phyloP scores from a whole-genome alignment of 2,888 invertebrate genomes.

The Dysmachus trigonus region DNA sequence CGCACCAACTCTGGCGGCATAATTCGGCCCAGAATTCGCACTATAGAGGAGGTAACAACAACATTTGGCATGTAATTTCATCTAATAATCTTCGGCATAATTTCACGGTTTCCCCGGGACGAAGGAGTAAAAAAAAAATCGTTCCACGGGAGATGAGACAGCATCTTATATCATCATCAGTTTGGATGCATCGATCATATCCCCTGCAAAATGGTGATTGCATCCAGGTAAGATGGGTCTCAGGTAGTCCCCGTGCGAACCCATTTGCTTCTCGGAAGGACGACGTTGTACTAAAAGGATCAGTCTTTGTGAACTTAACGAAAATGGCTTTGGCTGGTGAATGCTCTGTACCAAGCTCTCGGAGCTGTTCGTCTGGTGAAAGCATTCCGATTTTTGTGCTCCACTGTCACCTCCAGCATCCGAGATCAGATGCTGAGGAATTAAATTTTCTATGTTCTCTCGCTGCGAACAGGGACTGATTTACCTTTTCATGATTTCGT shows the following conservation, averaged over 20 bases:
- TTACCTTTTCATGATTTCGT: constrained; percentile 88
- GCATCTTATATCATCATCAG: neutral
- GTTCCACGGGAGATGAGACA: neutral
- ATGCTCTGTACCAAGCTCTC: neutral
- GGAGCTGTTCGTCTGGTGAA: neutral
- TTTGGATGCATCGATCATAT: neutral
- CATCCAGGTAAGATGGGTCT: neutral
- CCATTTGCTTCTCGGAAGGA: neutral
- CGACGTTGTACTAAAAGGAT: constrained; percentile 25
- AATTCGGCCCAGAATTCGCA: neutral
- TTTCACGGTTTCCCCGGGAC: neutral
- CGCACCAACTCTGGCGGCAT: neutral
- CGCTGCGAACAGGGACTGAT: constrained; percentile 33
- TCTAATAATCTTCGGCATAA: constrained; percentile 27
- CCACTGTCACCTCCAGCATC: neutral
- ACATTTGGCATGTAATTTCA: constrained; percentile 38
- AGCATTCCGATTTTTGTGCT: neutral
- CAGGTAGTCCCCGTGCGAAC: neutral
- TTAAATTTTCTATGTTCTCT: neutral
- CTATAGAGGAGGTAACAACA: constrained; percentile 27
- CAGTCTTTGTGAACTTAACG: constrained; percentile 26
- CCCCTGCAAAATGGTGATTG: too few relatives aligned
- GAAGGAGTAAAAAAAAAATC: neutral
- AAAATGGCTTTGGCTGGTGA: constrained; percentile 28
- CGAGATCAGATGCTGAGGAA: neutral